phyloP scores from a whole-genome alignment of 2,797 vertebrate genomes.

The Diglossa cyanea region DNA sequence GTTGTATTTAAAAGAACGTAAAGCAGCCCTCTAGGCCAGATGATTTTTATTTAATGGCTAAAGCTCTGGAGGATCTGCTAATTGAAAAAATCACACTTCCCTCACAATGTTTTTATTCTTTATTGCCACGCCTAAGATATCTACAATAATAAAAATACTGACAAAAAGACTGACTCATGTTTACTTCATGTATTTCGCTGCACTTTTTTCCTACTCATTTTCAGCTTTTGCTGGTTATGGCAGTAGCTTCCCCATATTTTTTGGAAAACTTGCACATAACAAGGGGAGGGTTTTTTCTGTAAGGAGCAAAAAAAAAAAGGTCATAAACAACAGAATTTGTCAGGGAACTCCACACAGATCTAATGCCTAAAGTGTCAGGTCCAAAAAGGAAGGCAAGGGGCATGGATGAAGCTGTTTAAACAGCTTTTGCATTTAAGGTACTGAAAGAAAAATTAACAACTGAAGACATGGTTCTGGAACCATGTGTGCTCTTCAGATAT shows the following conservation, averaged over 20 bases:
- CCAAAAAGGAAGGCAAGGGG: background rate
- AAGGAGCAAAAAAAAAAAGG: background rate
- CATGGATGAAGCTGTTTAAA: background rate
- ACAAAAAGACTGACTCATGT: background rate
- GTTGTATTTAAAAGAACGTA: slow-evolving; percentile 6
- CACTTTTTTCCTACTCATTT: background rate
- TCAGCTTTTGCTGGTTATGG: background rate
- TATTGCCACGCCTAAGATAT: background rate
- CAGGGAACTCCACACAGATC: background rate
- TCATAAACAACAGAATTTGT: background rate
- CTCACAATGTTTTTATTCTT: background rate
- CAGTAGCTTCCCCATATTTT: background rate
- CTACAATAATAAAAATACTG: background rate
- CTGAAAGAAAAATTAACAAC: background rate
- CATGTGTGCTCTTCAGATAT: background rate
- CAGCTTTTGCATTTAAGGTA: background rate
- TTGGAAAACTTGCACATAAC: background rate
- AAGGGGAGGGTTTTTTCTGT: background rate
- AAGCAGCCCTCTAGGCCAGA: background rate
- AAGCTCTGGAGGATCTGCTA: background rate
- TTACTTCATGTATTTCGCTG: background rate
- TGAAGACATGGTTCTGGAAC: background rate
- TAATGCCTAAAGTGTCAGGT: background rate
- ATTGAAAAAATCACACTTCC: background rate
- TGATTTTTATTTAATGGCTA: slow-evolving; percentile 15